These are phyloP conservation scores for Zosterops japonicus DNA, from an alignment of 2,113 vertebrate species.

Conservation along the genomic window DNA sequence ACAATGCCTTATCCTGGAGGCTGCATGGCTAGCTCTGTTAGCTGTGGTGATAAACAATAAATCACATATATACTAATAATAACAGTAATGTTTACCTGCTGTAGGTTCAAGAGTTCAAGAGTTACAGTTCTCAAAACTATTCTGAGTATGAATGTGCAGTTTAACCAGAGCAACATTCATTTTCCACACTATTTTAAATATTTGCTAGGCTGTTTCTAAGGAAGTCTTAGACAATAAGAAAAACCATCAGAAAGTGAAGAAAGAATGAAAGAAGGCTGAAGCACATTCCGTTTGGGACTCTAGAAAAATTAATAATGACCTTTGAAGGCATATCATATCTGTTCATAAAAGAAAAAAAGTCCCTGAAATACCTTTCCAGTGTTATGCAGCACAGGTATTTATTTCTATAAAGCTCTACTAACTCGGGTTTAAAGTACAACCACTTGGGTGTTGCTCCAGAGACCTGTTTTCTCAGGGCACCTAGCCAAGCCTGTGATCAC, in stretches of 20 bases:
- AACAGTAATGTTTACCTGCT: background rate
- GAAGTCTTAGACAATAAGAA: background rate
- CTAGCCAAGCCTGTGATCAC: background rate
- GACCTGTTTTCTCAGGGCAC: background rate
- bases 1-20: background rate
- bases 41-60: background rate
- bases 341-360: background rate
- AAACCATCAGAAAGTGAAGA: background rate
- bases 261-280: background rate
- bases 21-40: background rate
- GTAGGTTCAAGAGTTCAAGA: background rate
- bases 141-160: background rate
- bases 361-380: background rate
- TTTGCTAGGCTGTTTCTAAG: background rate
- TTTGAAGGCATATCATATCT: background rate
- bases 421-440: constrained; percentile 11
- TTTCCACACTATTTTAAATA: background rate
- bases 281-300: background rate
- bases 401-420: background rate
- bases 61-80: background rate
- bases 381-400: background rate
- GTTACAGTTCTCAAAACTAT: background rate
- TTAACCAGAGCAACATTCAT: background rate
- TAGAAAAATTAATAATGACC: background rate
- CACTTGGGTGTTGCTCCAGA: background rate